These are phyloP conservation scores for Chaetodon trifascialis DNA, from an alignment of 2,113 vertebrate species.

Conservation along the genomic window DNA sequence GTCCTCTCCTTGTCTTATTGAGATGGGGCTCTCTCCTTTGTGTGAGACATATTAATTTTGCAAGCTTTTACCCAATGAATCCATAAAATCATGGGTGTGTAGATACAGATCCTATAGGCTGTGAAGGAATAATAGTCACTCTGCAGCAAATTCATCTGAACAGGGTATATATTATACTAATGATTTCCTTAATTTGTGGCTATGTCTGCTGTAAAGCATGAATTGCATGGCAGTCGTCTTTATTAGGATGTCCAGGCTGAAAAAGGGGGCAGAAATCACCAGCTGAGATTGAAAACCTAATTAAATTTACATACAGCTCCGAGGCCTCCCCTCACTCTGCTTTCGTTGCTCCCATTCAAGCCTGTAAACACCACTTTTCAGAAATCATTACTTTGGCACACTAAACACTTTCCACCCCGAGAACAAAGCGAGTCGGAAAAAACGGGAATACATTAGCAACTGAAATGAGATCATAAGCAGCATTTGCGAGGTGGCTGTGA, in stretches of 20 bases:
- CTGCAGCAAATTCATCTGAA: neutral
- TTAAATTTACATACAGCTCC: constrained; percentile 78
- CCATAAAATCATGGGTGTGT: neutral
- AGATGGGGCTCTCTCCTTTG: neutral
- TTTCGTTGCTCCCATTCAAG: constrained; percentile 66
- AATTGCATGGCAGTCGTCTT: constrained; percentile 60
- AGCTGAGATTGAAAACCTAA: constrained; percentile 74
- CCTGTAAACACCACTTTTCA: constrained; percentile 76
- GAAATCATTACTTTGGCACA: constrained; percentile 77
- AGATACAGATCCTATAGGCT: neutral
- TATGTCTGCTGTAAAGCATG: constrained; percentile 48
- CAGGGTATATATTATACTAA: constrained; percentile 21
- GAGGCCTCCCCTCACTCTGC: constrained; percentile 55
- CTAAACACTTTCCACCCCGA: constrained; percentile 74
- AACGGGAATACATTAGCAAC: constrained; percentile 78
- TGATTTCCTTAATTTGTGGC: constrained; percentile 55
- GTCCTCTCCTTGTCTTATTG: neutral
- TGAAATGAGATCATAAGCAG: constrained; percentile 78
- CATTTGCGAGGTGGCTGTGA: constrained; percentile 73
- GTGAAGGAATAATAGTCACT: neutral
- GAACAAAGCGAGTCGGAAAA: constrained; percentile 73
- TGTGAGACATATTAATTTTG: neutral
- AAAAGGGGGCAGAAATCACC: constrained; percentile 59
- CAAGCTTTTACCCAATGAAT: neutral
- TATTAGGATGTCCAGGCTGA: constrained; percentile 67